Conservation (phyloP, 2,797 vertebrate species). For the Bryconaethiops microstoma region DNA sequence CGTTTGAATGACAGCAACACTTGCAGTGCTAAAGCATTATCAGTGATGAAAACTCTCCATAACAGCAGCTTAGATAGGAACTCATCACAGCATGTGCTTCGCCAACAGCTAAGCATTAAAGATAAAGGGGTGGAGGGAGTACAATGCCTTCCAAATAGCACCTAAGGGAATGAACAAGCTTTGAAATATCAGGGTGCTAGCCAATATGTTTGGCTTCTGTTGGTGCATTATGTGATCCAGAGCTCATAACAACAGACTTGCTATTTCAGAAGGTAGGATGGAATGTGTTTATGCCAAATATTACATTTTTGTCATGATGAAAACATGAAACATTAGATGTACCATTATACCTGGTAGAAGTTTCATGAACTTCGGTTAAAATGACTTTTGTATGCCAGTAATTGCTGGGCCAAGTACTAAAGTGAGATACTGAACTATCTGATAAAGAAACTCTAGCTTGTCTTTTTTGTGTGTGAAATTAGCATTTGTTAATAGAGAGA, state of each 20-base stretch:
- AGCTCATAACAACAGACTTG: slow-evolving; percentile 10
- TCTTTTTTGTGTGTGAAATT: slow-evolving; percentile 6
- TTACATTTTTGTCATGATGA: not conserved
- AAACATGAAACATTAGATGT: not conserved
- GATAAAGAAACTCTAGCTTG: not conserved
- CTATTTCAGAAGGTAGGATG: slow-evolving; percentile 2
- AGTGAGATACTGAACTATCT: not conserved
- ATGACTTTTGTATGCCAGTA: not conserved
- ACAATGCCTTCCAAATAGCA: slow-evolving; percentile 30
- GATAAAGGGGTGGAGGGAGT: slow-evolving; percentile 6
- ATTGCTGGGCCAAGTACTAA: not conserved
- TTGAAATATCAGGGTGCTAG: slow-evolving; percentile 5
- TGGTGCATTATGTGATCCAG: slow-evolving; percentile 11
- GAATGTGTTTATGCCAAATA: slow-evolving; percentile 8
- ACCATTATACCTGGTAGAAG: not conserved
- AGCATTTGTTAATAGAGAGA: slow-evolving; percentile 20
- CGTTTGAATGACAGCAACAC: slow-evolving; percentile 18
- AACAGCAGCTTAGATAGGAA: slow-evolving; percentile 29
- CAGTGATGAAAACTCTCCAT: slow-evolving; percentile 40
- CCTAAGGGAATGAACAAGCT: slow-evolving; percentile 30
- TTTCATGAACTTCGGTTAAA: not conserved
- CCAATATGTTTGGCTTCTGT: slow-evolving; percentile 4
- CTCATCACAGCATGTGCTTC: slow-evolving; percentile 24
- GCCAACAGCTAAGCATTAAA: slow-evolving; percentile 11
- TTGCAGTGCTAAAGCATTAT: slow-evolving; percentile 19